Evolutionary conservation across 2,797 vertebrate species (phyloP).

Genomic region (Mormyrus hasselquistii): DNA sequence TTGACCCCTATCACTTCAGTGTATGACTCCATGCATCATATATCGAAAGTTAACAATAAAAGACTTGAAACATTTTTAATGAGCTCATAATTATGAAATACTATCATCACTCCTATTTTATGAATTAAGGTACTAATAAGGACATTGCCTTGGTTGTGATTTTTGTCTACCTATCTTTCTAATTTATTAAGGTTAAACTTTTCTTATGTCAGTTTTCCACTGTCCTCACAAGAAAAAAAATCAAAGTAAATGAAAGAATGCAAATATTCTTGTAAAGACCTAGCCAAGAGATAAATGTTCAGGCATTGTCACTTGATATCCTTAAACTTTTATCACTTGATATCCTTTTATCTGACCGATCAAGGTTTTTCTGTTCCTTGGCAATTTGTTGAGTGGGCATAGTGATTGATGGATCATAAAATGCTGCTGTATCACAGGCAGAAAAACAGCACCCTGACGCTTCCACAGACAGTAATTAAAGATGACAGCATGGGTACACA

Average conservation of each 20-base stretch:
- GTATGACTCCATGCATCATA: background rate
- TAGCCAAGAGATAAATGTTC: conserved; percentile 30
- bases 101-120: background rate
- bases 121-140: background rate
- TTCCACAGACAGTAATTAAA: conserved; percentile 45
- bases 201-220: background rate
- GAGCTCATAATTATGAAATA: background rate
- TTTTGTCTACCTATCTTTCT: background rate
- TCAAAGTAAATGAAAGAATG: background rate
- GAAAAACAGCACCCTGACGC: conserved; percentile 42
- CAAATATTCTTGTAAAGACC: conserved; percentile 17
- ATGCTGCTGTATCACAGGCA: conserved; percentile 33
- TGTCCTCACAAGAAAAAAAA: background rate
- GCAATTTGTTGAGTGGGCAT: conserved; percentile 23
- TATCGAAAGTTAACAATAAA: background rate
- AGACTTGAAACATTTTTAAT: background rate
- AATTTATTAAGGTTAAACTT: background rate
- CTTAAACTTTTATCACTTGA: conserved; percentile 24
- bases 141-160: background rate
- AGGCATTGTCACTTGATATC: conserved; percentile 39
- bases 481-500: conserved; percentile 21
- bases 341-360: conserved; percentile 36
- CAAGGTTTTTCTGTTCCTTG: conserved; percentile 30
- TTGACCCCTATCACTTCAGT: background rate
- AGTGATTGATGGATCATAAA: conserved; percentile 47